Base-by-base conservation (phyloP, 2,888 invertebrate genomes). In the Willowsia nigromaculata region DNA sequence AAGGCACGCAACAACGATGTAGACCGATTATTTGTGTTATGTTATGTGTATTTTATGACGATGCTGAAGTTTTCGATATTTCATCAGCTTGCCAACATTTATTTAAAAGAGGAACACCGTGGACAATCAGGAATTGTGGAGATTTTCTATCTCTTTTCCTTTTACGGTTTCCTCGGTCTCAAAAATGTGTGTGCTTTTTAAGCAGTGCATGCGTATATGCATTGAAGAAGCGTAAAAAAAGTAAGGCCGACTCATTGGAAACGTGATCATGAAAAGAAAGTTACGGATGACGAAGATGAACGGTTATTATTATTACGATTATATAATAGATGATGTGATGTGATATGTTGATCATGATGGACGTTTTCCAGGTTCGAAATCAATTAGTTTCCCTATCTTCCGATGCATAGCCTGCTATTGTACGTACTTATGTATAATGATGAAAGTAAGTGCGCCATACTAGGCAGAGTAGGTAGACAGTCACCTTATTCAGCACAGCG, bases 281-380 rank as follows among this genome's bases (percentile, higher is more conserved):
- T 71, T 62, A 80, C 68, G 86, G 86, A 86, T 86, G 68, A 80
- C 68, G 86, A n/a, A 65, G 80, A 59, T 11, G 40, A 80, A 59
- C 40, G 80, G 33, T 65, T 65, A 68, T 85, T 78, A 78, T 85
- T 76, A 76, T 80, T 86, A 53, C 80, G 68, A 86, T 86, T 86
- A 80, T 80, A 80, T 80, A 86, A 85, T 85, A 85, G 85, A 85
- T 85, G 76, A 78, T 78, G 25, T 76, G 85, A 85, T 76, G 78
- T 78, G 85, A 85, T 85, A 76, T 47, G 85, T 25, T 85, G 85
- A 85, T 85, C 85, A 85, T 85, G 85, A 78, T 78, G 56, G 85
- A 85, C 85, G 62, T 85, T 78, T 78, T 78, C 76, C 85, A 62
- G 78, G 65, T 78, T 85, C 78, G 62, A 76, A 86, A 86, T 86